Percentiles rank a stretch among this genome's conserved stretches.
phyloP scores from a whole-genome alignment of 2,113 vertebrate species.

The Takifugu bimaculatus region DNA sequence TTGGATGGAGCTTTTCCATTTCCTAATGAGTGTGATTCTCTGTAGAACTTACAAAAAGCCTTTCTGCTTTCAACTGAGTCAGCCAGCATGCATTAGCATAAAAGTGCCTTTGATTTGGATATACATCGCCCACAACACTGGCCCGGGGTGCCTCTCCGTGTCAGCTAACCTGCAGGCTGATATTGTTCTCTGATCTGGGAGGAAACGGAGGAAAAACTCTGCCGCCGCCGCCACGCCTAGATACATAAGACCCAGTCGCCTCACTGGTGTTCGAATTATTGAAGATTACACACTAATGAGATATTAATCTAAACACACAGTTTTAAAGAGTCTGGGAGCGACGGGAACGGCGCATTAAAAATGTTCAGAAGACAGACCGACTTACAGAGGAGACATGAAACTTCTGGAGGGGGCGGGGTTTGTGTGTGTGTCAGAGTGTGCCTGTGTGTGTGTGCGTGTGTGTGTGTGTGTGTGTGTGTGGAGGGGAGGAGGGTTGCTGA shows the following conservation, averaged over 20 bases:
- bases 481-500: too few species aligned
- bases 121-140: constrained; percentile 62
- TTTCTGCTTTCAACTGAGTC: constrained; percentile 61
- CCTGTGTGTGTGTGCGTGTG: too few species aligned
- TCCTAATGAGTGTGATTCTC: constrained; percentile 63
- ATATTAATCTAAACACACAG: constrained; percentile 41
- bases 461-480: too few species aligned
- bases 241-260: constrained; percentile 19
- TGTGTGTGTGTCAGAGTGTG: too few species aligned
- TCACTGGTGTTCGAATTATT: constrained; percentile 38
- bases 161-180: constrained; percentile 63
- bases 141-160: constrained; percentile 62
- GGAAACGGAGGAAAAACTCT: constrained; percentile 34
- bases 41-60: constrained; percentile 58
- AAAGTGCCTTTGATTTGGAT: constrained; percentile 68
- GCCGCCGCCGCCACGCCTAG: constrained; percentile 12
- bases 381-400: constrained; percentile 63
- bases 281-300: constrained; percentile 55
- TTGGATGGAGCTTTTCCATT: constrained; percentile 51
- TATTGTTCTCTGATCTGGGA: constrained; percentile 54
- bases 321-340: constrained; percentile 12
- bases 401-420: constrained; percentile 41
- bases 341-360: too few species aligned
- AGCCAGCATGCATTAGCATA: constrained; percentile 70
- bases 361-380: constrained; percentile 18